Evolutionary conservation across 2,113 vertebrate species (phyloP).

Genomic region (Hypocryptadius cinnamomeus): DNA sequence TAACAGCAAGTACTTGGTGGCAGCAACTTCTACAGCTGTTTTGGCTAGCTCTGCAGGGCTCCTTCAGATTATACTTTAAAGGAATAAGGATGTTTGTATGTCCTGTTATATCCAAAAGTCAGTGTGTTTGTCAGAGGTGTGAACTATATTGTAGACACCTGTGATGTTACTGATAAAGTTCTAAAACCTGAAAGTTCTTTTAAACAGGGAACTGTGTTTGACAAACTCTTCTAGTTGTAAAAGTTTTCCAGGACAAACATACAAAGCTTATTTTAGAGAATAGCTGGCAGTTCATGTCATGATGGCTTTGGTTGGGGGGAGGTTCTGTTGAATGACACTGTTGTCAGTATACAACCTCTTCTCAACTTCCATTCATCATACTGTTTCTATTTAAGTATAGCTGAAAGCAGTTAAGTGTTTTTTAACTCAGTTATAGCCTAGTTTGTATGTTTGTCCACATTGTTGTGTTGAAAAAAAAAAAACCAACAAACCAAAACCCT

Average conservation of each 20-base stretch:
- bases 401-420: background rate
- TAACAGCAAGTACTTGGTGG: background rate
- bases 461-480: background rate
- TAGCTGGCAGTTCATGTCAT: background rate
- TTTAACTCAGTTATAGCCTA: background rate
- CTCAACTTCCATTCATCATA: background rate
- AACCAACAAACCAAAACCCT: background rate
- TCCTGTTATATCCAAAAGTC: background rate
- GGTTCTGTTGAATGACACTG: background rate
- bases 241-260: background rate
- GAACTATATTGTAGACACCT: background rate
- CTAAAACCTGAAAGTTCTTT: background rate
- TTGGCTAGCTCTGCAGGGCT: background rate
- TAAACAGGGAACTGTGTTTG: background rate
- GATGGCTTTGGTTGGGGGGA: background rate
- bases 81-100: background rate
- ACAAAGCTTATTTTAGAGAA: background rate
- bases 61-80: background rate
- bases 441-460: conserved; percentile 14
- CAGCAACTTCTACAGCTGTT: conserved; percentile 1
- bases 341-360: background rate
- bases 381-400: background rate
- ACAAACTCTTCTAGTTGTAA: background rate
- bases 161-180: background rate
- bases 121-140: background rate